phyloP scores from a whole-genome alignment of 2,888 invertebrate species.

The Ephialtes manifestator region DNA sequence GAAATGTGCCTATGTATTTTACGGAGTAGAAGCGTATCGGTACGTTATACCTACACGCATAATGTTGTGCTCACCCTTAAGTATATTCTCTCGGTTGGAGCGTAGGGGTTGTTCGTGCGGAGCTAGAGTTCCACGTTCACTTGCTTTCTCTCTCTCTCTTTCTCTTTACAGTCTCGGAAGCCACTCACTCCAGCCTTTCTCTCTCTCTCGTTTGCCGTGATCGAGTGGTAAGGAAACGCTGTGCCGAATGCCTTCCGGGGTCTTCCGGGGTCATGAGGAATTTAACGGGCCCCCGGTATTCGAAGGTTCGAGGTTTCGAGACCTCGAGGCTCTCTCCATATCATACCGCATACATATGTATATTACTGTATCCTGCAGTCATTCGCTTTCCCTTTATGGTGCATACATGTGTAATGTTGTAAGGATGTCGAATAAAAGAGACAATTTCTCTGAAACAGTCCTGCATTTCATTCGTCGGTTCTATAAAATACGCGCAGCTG shows the following conservation, averaged over 20 bases:
- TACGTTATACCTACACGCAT: slow-evolving; percentile 33
- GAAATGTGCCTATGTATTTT: slow-evolving; percentile 36
- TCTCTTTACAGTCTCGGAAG: slow-evolving; percentile 18
- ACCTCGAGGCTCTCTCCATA: slow-evolving; percentile 57
- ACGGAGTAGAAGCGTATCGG: slow-evolving; percentile 13
- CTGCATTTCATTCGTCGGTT: slow-evolving; percentile 57
- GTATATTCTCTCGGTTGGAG: slow-evolving; percentile 62
- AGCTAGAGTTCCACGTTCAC: slow-evolving; percentile 23
- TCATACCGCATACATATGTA: slow-evolving; percentile 58
- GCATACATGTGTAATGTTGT: slow-evolving; percentile 21
- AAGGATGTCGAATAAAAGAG: slow-evolving; percentile 17
- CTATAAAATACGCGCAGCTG: slow-evolving; percentile 67
- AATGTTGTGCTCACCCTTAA: slow-evolving; percentile 48
- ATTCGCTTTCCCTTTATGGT: slow-evolving; percentile 45
- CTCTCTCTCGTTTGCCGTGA: slow-evolving; percentile 42
- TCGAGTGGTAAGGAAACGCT: slow-evolving; percentile 66
- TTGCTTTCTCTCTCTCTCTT: slow-evolving; percentile 23
- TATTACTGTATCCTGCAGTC: slow-evolving; percentile 48
- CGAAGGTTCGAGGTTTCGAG: slow-evolving; percentile 63
- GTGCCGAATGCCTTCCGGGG: slow-evolving; percentile 66
- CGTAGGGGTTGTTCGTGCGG: slow-evolving; percentile 59
- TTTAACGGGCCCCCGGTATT: slow-evolving; percentile 67
- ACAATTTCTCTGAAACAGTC: not conserved
- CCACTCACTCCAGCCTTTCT: not conserved
- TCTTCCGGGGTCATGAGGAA: slow-evolving; percentile 69